A percentile compares a stretch with the other conserved stretches of the same genome.
These are phyloP conservation scores for Epizoanthus fatuus DNA, from an alignment of 92 coral and sea anemone species.

Conservation along the genomic window DNA sequence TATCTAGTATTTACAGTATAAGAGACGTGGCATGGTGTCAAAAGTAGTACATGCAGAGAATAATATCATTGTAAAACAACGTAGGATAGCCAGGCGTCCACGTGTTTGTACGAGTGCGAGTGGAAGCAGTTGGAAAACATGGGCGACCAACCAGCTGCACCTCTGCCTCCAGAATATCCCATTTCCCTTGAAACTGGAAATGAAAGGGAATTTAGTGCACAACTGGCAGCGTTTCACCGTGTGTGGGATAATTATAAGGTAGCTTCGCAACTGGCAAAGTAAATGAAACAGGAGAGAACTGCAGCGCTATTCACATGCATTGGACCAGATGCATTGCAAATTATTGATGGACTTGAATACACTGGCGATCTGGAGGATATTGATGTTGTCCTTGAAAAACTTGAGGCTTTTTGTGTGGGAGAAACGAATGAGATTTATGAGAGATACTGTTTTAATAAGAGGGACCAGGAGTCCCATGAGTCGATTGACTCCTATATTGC, in stretches of 20 bases:
- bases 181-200: constrained; percentile 43
- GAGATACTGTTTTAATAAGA: constrained; percentile 32
- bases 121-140: too few relatives aligned
- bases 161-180: constrained; percentile 47
- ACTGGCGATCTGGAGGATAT: constrained; percentile 37
- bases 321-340: constrained; percentile 61
- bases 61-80: too few relatives aligned
- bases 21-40: too few relatives aligned
- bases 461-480: constrained; percentile 35
- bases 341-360: constrained; percentile 57
- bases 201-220: constrained; percentile 36
- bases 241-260: constrained; percentile 56
- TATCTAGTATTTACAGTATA: too few relatives aligned
- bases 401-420: constrained; percentile 52
- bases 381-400: constrained; percentile 49
- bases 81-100: too few relatives aligned
- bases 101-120: too few relatives aligned
- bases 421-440: constrained; percentile 57
- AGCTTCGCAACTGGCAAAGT: constrained; percentile 20
- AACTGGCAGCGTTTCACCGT: constrained; percentile 52
- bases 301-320: constrained; percentile 64
- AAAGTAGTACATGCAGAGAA: too few relatives aligned
- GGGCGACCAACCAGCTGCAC: too few relatives aligned
- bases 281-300: constrained; percentile 41
- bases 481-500: constrained; percentile 43